These are phyloP conservation scores for Spicauda simplicius DNA, from an alignment of 2,888 invertebrate genomes.

Conservation along the genomic window DNA sequence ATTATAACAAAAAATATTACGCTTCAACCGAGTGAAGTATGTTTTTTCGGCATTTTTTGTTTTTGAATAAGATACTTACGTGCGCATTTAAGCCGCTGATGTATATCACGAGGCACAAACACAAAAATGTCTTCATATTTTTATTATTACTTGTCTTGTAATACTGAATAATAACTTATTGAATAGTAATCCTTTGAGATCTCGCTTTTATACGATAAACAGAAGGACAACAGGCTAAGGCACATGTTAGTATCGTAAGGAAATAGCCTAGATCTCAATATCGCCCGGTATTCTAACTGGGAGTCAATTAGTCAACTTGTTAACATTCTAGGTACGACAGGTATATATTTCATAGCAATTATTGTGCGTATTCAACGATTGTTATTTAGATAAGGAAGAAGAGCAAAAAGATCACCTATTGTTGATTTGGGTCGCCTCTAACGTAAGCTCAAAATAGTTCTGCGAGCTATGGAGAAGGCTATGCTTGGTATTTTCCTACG, in stretches of 20 bases:
- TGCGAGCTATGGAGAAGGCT: too few relatives aligned
- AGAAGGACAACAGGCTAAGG: constrained; percentile 40
- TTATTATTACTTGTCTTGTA: constrained; percentile 17
- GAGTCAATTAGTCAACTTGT: constrained; percentile 4
- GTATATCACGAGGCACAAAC: constrained; percentile 48
- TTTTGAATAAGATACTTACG: constrained; percentile 39
- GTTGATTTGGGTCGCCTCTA: too few relatives aligned
- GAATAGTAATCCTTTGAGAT: constrained; percentile 29
- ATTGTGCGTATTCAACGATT: too few relatives aligned
- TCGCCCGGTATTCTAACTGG: constrained; percentile 40
- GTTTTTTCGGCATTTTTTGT: too few relatives aligned
- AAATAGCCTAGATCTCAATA: constrained; percentile 41
- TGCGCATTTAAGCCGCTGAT: constrained; percentile 53
- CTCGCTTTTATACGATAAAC: constrained; percentile 43
- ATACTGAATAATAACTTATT: constrained; percentile 30
- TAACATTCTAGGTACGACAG: not conserved
- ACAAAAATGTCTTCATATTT: constrained; percentile 39
- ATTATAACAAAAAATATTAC: too few relatives aligned
- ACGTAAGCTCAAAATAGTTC: too few relatives aligned
- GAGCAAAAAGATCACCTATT: too few relatives aligned
- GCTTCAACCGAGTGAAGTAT: too few relatives aligned
- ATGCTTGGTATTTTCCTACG: too few relatives aligned
- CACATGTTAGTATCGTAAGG: constrained; percentile 27
- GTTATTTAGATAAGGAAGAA: too few relatives aligned
- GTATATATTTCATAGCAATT: not conserved